Base-by-base conservation (phyloP, 2,113 vertebrate genomes). In the Zosterops japonicus region DNA sequence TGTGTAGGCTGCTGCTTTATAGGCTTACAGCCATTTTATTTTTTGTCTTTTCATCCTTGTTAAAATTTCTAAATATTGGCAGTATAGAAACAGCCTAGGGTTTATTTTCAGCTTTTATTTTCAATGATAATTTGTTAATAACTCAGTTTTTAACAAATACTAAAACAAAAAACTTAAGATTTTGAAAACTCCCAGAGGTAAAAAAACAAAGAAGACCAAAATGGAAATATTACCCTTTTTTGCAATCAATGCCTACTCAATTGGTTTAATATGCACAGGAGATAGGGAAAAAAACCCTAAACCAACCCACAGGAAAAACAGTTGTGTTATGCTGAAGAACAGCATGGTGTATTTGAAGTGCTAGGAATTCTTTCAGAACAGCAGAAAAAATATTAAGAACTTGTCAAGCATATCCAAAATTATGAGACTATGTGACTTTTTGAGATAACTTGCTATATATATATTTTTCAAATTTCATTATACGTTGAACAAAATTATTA, bases 401-500 rank as follows among this genome's bases (percentile, higher is more conserved):
- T 83, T 27, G 4, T 41, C 14, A 59, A 35, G 12, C 18, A 11
- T 79, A n/a, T 75, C 36, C 42, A 63, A 78, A 82, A 75, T 70
- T 41, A 44, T 0, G 1, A 65, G 28, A 42, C 3, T 6, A 8
- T 12, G 3, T 28, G 25, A 42, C 16, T 52, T 68, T 60, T 50
- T 55, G 39, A 70, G 39, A 12, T 18, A 47, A 69, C 16, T 52
- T 84, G 12, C 36, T 72, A 11, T 29, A 17, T 29, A 17, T 2
- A 8, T 2, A 8, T 49, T 81, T 78, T 74, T 49, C 14, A 61
- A 28, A 60, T 82, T 49, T 67, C 12, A 75, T 78, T 42, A 31
- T 44, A 18, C 0, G 0, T 14, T 71, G n/a, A 64, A 60, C 20
- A 77, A 44, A 72, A 82, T 27, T 42, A 11, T 25, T 46, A 24